Base-by-base conservation (phyloP, 2,113 vertebrate species). In the Anseranas semipalmata region DNA sequence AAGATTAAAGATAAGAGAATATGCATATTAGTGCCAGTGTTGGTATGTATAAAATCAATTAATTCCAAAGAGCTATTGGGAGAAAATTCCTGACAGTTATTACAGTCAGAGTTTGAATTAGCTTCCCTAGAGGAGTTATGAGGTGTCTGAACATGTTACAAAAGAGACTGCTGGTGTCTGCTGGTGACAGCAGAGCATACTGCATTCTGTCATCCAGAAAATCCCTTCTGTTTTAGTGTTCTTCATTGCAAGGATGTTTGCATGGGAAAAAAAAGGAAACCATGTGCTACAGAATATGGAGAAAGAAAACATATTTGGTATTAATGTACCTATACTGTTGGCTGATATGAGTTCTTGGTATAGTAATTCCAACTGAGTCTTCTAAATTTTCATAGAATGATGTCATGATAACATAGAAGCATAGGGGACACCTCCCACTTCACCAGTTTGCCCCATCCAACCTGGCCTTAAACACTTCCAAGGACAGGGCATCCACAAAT, bases 331-430 rank as follows among this genome's bases (percentile, higher is more conserved):
- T 75, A 41, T 5, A 2, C 18, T 67, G 52, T 13, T 88, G 60
- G 28, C 24, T 62, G 15, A 63, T 55, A 72, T 2, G 27, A 32
- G 12, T 32, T 84, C 25, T n/a, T 56, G 3, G 2, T 28, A n/a
- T n/a, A 65, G 63, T 16, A 0, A 0, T 73, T 89, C 25, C 41
- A 74, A 20, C 14, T 0, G 0, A 46, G 3, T 39, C 68, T 74
- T 87, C 50, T 48, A 28, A 74, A 62, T 85, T 89, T 67, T 52
- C 12, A 52, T 52, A 52, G 50, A 52, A 27, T 52, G 12, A 25
- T 52, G 12, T 41, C 41, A n/a, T n/a, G n/a, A n/a, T n/a, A n/a
- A n/a, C n/a, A 27, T 27, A 52, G 50, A 27, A 25, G 14, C 50
- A n/a, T n/a, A n/a, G 25, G 50, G 12, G 50, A 14, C 50, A 52